Base-by-base conservation (phyloP, 1,140 invertebrate species). In the Drosophila repletoides region DNA sequence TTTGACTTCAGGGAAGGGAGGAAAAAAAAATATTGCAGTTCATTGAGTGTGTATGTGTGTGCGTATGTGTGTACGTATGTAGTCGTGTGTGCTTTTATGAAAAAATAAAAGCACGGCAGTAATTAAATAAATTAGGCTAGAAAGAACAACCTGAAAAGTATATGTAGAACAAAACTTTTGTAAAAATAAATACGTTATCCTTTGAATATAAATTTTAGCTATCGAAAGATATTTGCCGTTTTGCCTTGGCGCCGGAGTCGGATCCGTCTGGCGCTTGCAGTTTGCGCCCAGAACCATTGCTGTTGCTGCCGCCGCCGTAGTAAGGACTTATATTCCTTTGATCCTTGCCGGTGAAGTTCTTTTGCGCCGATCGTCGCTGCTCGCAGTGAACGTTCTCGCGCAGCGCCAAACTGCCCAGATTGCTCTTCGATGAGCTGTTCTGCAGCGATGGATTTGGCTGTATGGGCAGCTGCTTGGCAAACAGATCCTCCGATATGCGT, bases 351-450 rank as follows among this genome's bases (percentile, higher is more conserved):
- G 86, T 88, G 10, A 90, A 90, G 40, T 88, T 88, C 60, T 90
- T 90, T n/a, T 90, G 88, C 9, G 73, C 79, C 15, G 89, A 89
- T 5, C 81, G 61, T 1, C 77, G 71, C 33, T 70, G 49, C 34
- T 90, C 87, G 26, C 84, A 74, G 43, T 89, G 83, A 12, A 88
- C 67, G 36, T 90, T 90, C 40, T 90, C 89, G 9, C 88, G 71
- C 43, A 90, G 40, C 3, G 77, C 86, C 31, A 89, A 53, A 0
- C 87, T 70, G 14, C 74, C 70, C n/a, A 88, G 19, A 46, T 90
- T 90, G 49, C 79, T 89, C 41, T 90, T 90, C 3, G 89, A 90
- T 0, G 89, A 90, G 59, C 89, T 90, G 43, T 89, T 89, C 12
- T 80, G 83, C 22, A 86, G 15, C 12, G 75, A 29, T 0, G 68